Percentiles rank a stretch among this genome's conserved stretches.
Conservation (phyloP, 2,888 invertebrate genomes). For the Prenolepis imparis region DNA sequence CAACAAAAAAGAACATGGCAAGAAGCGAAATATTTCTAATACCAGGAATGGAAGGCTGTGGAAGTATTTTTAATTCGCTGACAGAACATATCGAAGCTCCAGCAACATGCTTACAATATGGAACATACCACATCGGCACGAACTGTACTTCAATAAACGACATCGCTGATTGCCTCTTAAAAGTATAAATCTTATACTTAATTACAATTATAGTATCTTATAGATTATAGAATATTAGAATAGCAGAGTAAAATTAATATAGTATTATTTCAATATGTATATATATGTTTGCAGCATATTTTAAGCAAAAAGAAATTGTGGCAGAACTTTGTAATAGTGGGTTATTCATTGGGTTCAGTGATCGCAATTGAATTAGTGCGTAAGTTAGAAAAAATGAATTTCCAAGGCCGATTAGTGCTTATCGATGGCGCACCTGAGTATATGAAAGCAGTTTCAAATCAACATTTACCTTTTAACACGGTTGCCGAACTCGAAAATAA, state of each 20-base stretch:
- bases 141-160: not conserved
- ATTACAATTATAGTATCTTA: too few relatives aligned
- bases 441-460: conserved; percentile 85
- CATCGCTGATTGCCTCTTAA: not conserved
- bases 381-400: conserved; percentile 1
- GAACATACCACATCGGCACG: not conserved
- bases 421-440: conserved; percentile 18
- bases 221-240: not conserved
- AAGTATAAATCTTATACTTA: not conserved
- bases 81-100: conserved; percentile 82
- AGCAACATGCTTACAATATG: conserved; percentile 78
- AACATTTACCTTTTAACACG: conserved; percentile 83
- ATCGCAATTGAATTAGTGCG: conserved; percentile 10
- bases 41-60: conserved; percentile 85
- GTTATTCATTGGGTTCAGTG: not conserved
- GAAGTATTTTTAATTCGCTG: conserved; percentile 78
- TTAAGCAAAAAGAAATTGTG: not conserved
- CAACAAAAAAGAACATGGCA: conserved; percentile 68
- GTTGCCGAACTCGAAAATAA: conserved; percentile 83
- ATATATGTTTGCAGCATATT: not conserved
- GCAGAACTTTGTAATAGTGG: conserved; percentile 4
- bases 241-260: not conserved
- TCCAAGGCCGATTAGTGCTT: not conserved
- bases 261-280: too few relatives aligned
- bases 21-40: conserved; percentile 80